Percentiles rank a stretch among this genome's conserved stretches.
Conservation (phyloP, 1,140 invertebrate species). For the Conopomorpha cramerella region DNA sequence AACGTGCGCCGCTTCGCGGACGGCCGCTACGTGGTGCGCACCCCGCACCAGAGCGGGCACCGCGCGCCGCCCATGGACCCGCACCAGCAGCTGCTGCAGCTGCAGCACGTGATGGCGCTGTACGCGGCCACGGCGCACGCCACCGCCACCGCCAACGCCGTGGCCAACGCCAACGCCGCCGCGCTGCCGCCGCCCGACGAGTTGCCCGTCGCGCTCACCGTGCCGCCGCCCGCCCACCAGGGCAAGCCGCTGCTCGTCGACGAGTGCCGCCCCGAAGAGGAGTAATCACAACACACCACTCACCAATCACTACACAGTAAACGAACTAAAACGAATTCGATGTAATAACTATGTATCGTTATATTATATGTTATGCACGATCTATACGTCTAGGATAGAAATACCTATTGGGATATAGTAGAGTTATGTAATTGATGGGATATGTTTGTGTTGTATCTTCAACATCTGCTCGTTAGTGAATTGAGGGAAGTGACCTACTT, state of each 20-base stretch:
- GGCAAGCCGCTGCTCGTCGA: slow-evolving; percentile 44
- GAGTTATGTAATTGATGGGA: no score
- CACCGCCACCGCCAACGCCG: slow-evolving; percentile 26
- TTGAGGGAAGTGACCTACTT: no score
- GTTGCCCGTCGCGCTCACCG: no score
- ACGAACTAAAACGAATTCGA: no score
- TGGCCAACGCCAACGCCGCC: slow-evolving; percentile 14
- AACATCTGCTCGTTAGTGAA: no score
- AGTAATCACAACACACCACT: slow-evolving; percentile 14
- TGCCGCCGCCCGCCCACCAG: slow-evolving; percentile 22
- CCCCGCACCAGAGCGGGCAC: slow-evolving; percentile 47
- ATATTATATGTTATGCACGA: no score
- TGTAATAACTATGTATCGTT: no score
- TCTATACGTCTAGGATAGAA: no score
- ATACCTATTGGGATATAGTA: no score
- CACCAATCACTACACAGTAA: no score
- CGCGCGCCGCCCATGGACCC: slow-evolving; percentile 42
- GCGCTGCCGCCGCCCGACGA: slow-evolving; percentile 29
- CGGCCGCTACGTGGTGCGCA: slow-evolving; percentile 50
- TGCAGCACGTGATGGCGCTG: slow-evolving; percentile 45
- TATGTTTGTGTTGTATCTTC: no score
- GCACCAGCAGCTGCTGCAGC: slow-evolving; percentile 43
- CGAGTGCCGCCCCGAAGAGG: slow-evolving; percentile 45
- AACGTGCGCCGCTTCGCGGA: slow-evolving; percentile 51
- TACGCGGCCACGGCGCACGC: slow-evolving; percentile 45